A percentile compares a stretch with the other conserved stretches of the same genome.
Evolutionary conservation across 2,888 invertebrate species (phyloP).

Genomic region (Nowickia ferox): DNA sequence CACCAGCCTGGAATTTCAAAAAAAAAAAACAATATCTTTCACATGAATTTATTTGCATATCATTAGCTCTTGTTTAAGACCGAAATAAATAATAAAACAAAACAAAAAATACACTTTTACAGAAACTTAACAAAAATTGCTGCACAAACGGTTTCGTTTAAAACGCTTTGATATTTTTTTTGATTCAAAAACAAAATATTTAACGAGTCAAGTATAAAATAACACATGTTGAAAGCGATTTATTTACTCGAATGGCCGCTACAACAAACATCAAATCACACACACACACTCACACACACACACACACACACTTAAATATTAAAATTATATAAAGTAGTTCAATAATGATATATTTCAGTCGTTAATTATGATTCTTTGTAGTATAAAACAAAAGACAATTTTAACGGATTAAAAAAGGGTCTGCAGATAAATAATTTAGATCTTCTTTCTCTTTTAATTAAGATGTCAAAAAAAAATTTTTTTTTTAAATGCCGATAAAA

Average conservation of each 20-base stretch:
- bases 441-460: not conserved
- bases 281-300: too few species aligned
- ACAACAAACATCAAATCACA: conserved; percentile 1
- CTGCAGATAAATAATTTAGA: not conserved
- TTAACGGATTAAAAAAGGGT: conserved; percentile 31
- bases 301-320: not conserved
- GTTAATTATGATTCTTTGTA: conserved; percentile 17
- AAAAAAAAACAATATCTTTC: not conserved
- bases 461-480: not conserved
- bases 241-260: conserved; percentile 21
- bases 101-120: not conserved
- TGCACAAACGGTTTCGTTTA: conserved; percentile 5
- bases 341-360: conserved; percentile 37
- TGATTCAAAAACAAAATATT: conserved; percentile 21
- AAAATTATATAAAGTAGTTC: conserved; percentile 35
- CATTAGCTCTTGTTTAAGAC: conserved; percentile 57
- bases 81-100: conserved; percentile 17
- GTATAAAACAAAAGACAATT: conserved; percentile 7
- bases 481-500: not conserved
- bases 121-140: not conserved
- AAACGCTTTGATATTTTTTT: not conserved
- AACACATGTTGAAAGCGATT: conserved; percentile 34
- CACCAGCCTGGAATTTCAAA: not conserved
- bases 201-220: conserved; percentile 35
- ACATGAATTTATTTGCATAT: conserved; percentile 65